Evolutionary conservation across 2,888 invertebrate genomes (phyloP).

Genomic region (Microchrysa polita): DNA sequence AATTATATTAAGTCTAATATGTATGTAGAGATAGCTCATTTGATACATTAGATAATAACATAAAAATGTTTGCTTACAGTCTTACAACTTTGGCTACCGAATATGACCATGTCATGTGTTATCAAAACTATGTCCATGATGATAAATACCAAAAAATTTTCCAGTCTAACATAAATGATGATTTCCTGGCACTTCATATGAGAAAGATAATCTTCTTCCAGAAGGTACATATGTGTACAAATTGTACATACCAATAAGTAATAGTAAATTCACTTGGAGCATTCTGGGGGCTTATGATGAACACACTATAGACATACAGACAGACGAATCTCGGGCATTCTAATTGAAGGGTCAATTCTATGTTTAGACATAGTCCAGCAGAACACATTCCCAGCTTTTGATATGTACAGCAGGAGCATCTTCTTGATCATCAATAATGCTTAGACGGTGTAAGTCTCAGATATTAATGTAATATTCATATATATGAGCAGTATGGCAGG

Average conservation of each 20-base stretch:
- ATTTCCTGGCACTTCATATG: slow-evolving; percentile 42
- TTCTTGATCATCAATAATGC: neutral
- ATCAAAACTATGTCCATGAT: neutral
- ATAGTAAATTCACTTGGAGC: no score
- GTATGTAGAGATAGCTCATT: no score
- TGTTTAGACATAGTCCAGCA: neutral
- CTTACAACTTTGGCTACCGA: neutral
- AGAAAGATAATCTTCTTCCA: slow-evolving; percentile 14
- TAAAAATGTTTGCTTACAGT: neutral
- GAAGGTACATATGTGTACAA: neutral
- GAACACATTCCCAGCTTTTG: neutral
- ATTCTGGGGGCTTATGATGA: neutral
- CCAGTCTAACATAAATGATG: slow-evolving; percentile 31
- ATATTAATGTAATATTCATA: neutral
- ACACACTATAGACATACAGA: neutral
- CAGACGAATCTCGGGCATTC: neutral
- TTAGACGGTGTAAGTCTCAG: neutral
- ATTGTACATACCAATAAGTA: no score
- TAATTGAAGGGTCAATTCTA: slow-evolving; percentile 34
- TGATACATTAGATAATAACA: slow-evolving; percentile 24
- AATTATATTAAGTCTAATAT: slow-evolving; percentile 8
- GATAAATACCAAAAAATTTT: slow-evolving; percentile 32
- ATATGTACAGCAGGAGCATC: neutral
- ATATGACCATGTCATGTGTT: no score
- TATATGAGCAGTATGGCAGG: slow-evolving; percentile 22